phyloP scores from a whole-genome alignment of 2,797 vertebrate species.

The Trichosurus vulpecula region DNA sequence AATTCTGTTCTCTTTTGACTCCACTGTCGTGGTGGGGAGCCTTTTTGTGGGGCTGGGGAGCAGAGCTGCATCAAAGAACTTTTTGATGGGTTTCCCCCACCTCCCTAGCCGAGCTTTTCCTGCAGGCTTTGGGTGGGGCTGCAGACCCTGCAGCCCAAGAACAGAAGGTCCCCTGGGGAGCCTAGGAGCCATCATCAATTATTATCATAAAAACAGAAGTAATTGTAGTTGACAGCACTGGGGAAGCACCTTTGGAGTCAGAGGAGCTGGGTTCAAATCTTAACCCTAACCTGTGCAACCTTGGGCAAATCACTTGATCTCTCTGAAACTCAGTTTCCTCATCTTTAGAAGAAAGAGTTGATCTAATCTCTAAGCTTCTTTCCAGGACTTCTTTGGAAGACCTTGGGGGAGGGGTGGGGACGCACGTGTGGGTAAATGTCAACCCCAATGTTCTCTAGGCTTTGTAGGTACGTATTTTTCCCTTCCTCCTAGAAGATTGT shows the following conservation, averaged over 20 bases:
- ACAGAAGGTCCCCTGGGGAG: background rate
- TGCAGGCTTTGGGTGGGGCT: background rate
- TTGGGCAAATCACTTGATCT: background rate
- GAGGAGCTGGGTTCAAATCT: background rate
- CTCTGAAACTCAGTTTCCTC: background rate
- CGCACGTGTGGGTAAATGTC: background rate
- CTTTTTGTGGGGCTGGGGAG: background rate
- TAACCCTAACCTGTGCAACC: background rate
- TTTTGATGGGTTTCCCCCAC: background rate
- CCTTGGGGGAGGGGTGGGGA: background rate
- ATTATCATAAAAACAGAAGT: background rate
- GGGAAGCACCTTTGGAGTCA: background rate
- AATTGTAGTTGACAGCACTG: background rate
- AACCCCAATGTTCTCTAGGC: background rate
- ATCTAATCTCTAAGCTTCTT: background rate
- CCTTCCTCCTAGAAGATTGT: background rate
- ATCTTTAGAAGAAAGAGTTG: background rate
- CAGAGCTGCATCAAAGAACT: background rate
- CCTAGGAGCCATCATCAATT: background rate
- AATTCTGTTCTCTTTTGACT: background rate
- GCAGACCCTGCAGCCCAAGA: background rate
- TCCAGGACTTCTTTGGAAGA: background rate
- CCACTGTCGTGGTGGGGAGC: background rate
- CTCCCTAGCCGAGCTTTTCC: background rate
- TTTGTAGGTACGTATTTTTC: background rate